Conservation (phyloP, 2,113 vertebrate species). For the Sturnira hondurensis region DNA sequence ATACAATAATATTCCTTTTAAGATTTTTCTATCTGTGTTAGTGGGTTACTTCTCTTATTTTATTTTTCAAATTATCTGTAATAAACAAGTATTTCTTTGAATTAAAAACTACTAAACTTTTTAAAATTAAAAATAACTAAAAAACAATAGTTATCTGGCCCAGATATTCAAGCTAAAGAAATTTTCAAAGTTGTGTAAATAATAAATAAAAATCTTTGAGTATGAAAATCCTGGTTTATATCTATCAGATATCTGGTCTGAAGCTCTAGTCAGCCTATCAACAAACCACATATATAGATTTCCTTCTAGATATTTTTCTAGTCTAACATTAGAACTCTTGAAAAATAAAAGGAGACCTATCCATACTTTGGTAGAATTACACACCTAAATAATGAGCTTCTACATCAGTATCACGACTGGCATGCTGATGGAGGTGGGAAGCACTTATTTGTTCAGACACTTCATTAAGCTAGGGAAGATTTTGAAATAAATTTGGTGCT, state of each 20-base stretch:
- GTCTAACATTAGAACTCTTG: not conserved
- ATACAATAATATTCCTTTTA: not conserved
- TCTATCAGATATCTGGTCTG: not conserved
- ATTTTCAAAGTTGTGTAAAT: not conserved
- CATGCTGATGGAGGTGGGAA: not conserved
- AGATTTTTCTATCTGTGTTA: not conserved
- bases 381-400: not conserved
- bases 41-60: not conserved
- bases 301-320: not conserved
- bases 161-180: not conserved
- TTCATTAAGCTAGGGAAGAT: not conserved
- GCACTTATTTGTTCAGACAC: not conserved
- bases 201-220: not conserved
- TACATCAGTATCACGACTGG: not conserved
- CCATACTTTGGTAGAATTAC: not conserved
- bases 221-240: not conserved
- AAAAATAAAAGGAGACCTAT: not conserved
- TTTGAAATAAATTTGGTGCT: not conserved
- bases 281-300: not conserved
- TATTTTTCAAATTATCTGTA: not conserved
- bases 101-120: not conserved
- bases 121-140: not conserved
- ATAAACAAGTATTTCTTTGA: not conserved
- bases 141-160: not conserved
- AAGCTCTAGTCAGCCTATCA: not conserved